These are phyloP conservation scores for Cyprinodon tularosa DNA, from an alignment of 2,113 vertebrate species.

Conservation along the genomic window DNA sequence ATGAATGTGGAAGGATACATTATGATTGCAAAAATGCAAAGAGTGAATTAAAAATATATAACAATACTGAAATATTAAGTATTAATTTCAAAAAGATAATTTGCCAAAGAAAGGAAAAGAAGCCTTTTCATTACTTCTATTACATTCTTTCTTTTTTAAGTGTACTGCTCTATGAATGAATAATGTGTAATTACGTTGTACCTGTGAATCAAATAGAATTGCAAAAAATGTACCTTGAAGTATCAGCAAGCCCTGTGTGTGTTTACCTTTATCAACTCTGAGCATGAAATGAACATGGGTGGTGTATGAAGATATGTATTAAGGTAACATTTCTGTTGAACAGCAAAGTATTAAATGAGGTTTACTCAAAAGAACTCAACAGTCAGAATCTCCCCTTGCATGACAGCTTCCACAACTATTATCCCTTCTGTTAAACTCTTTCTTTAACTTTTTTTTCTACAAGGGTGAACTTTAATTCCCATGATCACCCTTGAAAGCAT, in stretches of 20 bases:
- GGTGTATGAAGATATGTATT: constrained; percentile 10
- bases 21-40: constrained; percentile 85
- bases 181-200: constrained; percentile 59
- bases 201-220: constrained; percentile 39
- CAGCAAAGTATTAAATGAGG: constrained; percentile 21
- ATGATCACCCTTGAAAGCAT: constrained; percentile 74
- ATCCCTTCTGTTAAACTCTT: constrained; percentile 27
- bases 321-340: constrained; percentile 35
- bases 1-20: constrained; percentile 83
- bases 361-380: constrained; percentile 27
- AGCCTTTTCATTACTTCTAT: constrained; percentile 76
- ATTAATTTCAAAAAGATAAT: constrained; percentile 82
- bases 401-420: constrained; percentile 24
- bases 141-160: constrained; percentile 46
- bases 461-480: constrained; percentile 74
- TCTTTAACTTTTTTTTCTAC: constrained; percentile 41
- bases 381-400: constrained; percentile 35
- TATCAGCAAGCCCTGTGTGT: constrained; percentile 2
- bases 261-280: constrained; percentile 34
- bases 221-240: constrained; percentile 34
- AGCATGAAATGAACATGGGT: constrained; percentile 19
- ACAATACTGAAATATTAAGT: constrained; percentile 84
- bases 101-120: constrained; percentile 55
- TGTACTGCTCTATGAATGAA: constrained; percentile 44
- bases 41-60: constrained; percentile 84